Base-by-base conservation (phyloP, 1,140 invertebrate species). In the Globodera ellingtonae region DNA sequence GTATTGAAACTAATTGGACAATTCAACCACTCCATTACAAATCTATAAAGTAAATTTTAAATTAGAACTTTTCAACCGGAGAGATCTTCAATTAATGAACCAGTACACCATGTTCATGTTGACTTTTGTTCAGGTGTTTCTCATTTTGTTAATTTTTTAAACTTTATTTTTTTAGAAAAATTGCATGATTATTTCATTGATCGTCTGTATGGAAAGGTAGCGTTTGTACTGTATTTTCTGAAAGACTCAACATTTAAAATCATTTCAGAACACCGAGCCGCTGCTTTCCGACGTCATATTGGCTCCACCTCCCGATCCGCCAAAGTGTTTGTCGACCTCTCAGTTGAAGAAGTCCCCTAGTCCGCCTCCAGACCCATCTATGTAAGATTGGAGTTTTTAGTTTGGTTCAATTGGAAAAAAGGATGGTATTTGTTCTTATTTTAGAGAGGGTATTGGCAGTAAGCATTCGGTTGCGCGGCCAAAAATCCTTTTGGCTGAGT, bases 1-100 rank as follows among this genome's bases (percentile, higher is more conserved):
- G 8, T 48, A 8, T 9, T 15, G 46, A 72, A 48, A 15, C 13
- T 72, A 15, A 15, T n/a, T 44, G 8, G 2, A 9, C 69, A 15
- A 70, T 48, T 70, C 15, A 13, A 70, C 9, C 6, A 8, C 15
- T 73, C 5, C 8, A 73, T 73, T 62, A 13, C 24, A 24, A 24
- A 9, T 44, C 15, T 21, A 72, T 24, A 35, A 44, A 48, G 13
- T 13, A 70, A 70, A 48, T 15, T 48, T 66, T 47, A 52, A 82
- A 35, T 47, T 75, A 79, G 78, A 8, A 79, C 75, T 24, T 79
- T 79, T 59, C 78, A 72, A 79, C 78, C 78, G 70, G 78, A 82
- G 8, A 47, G 62, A 9, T 48, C 52, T 13, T 15, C 48, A 67
- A 80, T 52, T 13, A 59, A 10, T 65, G 35, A 72, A 35, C 66